Percentiles rank a stretch among this genome's conserved stretches.
These are phyloP conservation scores for Zoanthus sociatus DNA, from an alignment of 92 coral and sea anemone species.

Conservation along the genomic window DNA sequence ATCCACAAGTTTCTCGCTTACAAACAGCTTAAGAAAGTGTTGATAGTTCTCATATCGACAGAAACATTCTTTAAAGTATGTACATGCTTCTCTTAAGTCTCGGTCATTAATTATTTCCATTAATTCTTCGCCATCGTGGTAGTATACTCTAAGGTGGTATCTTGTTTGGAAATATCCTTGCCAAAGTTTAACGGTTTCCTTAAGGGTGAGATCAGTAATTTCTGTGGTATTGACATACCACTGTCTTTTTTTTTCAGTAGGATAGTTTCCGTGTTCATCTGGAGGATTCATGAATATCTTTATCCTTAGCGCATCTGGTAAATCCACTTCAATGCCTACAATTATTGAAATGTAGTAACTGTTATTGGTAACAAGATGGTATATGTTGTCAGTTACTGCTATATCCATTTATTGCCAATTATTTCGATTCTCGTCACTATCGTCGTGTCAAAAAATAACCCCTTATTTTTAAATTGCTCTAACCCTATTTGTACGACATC, in stretches of 20 bases:
- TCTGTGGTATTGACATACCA: conserved; percentile 36
- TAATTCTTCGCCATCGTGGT: conserved; percentile 1
- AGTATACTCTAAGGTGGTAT: neutral
- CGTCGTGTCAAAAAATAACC: neutral
- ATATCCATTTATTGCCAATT: neutral
- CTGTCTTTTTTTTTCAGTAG: conserved; percentile 40
- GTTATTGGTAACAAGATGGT: neutral
- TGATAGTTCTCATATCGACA: conserved; percentile 4
- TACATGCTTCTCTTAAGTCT: conserved; percentile 4
- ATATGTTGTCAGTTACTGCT: neutral
- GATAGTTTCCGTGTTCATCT: conserved; percentile 38
- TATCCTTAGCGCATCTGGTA: conserved; percentile 46
- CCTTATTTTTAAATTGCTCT: neutral
- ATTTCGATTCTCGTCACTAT: neutral
- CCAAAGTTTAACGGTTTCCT: neutral
- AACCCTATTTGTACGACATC: neutral
- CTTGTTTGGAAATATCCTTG: neutral
- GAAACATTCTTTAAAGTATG: neutral
- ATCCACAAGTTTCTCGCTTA: neutral
- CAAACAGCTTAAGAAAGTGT: neutral
- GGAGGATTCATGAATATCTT: conserved; percentile 56
- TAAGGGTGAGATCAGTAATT: neutral
- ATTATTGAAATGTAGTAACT: neutral
- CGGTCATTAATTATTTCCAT: neutral
- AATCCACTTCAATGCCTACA: conserved; percentile 52